Percentiles rank a stretch among this genome's conserved stretches.
Evolutionary conservation across 2,113 vertebrate species (phyloP).

Genomic region (Cyprinodon brontotheroides): DNA sequence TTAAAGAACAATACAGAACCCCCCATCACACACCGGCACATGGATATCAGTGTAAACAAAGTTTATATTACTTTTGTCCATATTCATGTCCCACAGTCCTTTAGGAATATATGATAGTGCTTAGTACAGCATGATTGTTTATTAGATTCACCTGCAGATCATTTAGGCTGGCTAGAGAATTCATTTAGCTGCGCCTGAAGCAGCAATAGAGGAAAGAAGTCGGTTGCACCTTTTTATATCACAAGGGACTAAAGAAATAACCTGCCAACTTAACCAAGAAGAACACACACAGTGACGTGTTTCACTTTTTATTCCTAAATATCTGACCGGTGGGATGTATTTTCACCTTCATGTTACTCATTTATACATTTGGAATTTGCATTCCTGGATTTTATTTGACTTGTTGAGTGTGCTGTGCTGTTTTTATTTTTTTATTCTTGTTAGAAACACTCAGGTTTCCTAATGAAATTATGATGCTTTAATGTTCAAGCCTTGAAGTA

Average conservation of each 20-base stretch:
- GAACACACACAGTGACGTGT: background rate
- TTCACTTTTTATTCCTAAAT: constrained; percentile 3
- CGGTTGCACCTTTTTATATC: constrained; percentile 13
- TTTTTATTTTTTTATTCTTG: background rate
- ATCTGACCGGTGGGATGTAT: constrained; percentile 35
- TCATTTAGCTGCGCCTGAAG: constrained; percentile 1
- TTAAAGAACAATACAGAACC: constrained; percentile 43
- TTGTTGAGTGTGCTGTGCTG: too few relatives aligned
- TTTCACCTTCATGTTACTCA: background rate
- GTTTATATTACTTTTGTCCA: constrained; percentile 26
- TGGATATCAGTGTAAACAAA: constrained; percentile 26
- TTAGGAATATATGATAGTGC: constrained; percentile 7
- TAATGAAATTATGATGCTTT: constrained; percentile 35
- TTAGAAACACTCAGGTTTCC: constrained; percentile 14
- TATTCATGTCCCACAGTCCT: constrained; percentile 27
- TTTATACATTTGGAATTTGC: background rate
- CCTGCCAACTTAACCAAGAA: constrained; percentile 9
- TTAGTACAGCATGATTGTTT: background rate
- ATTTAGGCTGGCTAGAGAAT: background rate
- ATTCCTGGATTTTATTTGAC: background rate
- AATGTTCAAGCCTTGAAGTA: constrained; percentile 39
- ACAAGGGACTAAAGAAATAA: background rate
- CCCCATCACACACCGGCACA: background rate
- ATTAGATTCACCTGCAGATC: constrained; percentile 11
- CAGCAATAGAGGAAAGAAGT: constrained; percentile 26